Conservation (phyloP, 2,113 vertebrate species). For the Hippocampus comes region DNA sequence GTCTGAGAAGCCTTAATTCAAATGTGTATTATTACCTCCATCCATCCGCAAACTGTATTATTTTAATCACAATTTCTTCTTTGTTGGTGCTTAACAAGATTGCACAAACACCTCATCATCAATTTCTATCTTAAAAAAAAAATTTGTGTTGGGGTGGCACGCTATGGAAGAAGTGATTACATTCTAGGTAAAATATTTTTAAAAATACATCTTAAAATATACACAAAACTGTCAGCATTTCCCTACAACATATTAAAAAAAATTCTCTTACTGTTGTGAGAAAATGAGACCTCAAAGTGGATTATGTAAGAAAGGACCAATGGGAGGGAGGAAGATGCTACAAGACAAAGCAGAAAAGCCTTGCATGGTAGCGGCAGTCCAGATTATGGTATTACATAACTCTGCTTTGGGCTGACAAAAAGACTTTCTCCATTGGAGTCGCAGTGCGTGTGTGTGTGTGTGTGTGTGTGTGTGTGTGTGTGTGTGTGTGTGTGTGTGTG, state of each 20-base stretch:
- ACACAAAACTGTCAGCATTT: background rate
- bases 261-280: constrained; percentile 10
- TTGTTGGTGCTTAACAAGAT: background rate
- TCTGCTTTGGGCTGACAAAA: constrained; percentile 45
- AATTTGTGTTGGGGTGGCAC: background rate
- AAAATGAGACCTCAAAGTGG: constrained; percentile 9
- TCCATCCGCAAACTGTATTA: background rate
- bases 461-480: constrained; percentile 8
- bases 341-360: constrained; percentile 31
- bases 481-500: constrained; percentile 2
- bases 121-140: background rate
- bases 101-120: background rate
- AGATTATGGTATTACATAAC: constrained; percentile 59
- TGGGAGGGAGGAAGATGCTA: constrained; percentile 31
- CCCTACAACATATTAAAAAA: background rate
- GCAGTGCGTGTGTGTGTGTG: constrained; percentile 4
- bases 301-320: constrained; percentile 41
- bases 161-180: background rate
- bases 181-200: background rate
- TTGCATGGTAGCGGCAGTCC: constrained; percentile 31
- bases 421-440: constrained; percentile 25
- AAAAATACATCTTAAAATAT: no score
- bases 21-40: background rate
- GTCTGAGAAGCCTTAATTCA: background rate
- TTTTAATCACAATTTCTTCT: background rate